Base-by-base conservation (phyloP, 1,140 invertebrate genomes). In the Lasaia peninsularis region DNA sequence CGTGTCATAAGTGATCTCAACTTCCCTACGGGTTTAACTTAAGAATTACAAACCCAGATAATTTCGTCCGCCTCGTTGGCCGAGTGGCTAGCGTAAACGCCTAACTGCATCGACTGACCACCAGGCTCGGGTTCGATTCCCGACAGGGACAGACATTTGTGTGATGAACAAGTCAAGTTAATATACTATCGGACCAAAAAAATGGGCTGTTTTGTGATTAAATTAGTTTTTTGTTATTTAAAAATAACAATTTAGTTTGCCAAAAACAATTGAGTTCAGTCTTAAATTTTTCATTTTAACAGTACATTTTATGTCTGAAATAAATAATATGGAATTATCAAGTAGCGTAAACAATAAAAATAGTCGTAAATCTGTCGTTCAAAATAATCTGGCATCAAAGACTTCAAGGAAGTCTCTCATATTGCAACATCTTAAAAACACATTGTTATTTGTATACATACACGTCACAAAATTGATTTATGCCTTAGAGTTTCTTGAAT, bases 401-500 rank as follows among this genome's bases (percentile, higher is more conserved):
- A 40, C 37, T 12, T 40, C 37, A 16, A 40, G 37, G 37, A 40
- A 40, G 37, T 40, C 14, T 40, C 37, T 40, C 16, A 40, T 56
- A 60, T 65, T 53, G 56, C 49, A 34, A 57, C 40, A 40, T 34
- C 40, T 49, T 57, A 48, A 50, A 56, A 49, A 50, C 33, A 57
- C 55, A 57, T 57, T 57, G 55, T 57, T 57, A 49, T 40, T 40
- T 40, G 37, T 40, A 40, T 18, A 40, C 37, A 54, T 34, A 54
- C 18, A 49, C 40, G 55, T 50, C 54, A 48, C 44, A 31, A 10
- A 44, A 32, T 33, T 57, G 55, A 57, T 57, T 57, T 50, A 57
- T 57, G 14, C 8, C 35, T 40, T 40, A 40, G 35, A 40, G 35
- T 40, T 16, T 40, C 9, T 40, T 9, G 7, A 8, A 14, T 40